Base-by-base conservation (phyloP, 1,140 invertebrate genomes). In the Luehdorfia chinensis region DNA sequence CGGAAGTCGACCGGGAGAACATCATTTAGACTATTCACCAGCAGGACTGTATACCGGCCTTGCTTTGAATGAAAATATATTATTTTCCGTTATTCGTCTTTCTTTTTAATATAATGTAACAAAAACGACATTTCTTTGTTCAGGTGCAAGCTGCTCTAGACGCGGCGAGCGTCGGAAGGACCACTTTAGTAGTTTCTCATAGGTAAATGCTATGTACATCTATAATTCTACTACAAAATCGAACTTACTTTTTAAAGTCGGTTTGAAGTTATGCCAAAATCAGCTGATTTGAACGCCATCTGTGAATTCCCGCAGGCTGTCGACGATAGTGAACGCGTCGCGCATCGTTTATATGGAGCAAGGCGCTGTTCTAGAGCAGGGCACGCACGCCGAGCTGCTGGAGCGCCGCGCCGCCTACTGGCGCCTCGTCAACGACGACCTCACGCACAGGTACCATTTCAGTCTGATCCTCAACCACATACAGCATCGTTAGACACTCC, bases 111-210 rank as follows among this genome's bases (percentile, higher is more conserved):
- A n/a, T n/a, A n/a, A n/a, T n/a, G n/a, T n/a, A n/a, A n/a, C n/a
- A 16, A 5, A 30, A 23, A 15, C 4, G 9, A 15, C 18, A 14
- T 14, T 55, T 37, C 11, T 33, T 5, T 7, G 48, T 53, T 4
- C 25, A 83, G 59, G 92, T 93, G 0, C 92, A 93, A 75, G 87
- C 89, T 18, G 92, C 93, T 0, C 64, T 94, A 15, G 92, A 94
- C 50, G 89, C 90, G 28, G 92, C 93, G 0, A 91, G 92, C 41
- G 88, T 90, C 59, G 94, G 94, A 2, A 89, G 95, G 50, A 97
- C 95, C 1, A 97, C 95, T 0, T 90, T 97, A 19, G 92, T 96
- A 7, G 93, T 97, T 0, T 95, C 95, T 0, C 95, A 97, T 84
- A 89, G 83, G 80, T 84, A 51, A 47, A 84, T 90, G 21, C 5